Conservation (phyloP, 2,113 vertebrate genomes). For the Microtus oregoni region DNA sequence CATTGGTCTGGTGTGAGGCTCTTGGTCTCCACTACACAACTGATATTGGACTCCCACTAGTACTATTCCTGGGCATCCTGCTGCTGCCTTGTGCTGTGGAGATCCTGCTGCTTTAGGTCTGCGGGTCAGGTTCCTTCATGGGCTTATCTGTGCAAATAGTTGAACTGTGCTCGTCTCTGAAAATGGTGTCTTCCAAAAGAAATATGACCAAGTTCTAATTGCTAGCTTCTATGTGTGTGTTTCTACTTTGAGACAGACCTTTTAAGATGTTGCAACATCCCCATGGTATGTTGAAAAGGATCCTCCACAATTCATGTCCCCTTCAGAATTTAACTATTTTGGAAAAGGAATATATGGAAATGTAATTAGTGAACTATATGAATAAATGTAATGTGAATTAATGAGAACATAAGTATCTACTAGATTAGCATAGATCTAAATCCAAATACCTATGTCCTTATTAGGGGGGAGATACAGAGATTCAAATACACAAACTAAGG, state of each 20-base stretch:
- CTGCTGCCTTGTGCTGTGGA: background rate
- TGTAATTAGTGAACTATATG: background rate
- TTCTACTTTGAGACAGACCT: background rate
- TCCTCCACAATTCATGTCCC: background rate
- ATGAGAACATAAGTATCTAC: background rate
- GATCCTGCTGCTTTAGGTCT: background rate
- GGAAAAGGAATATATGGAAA: background rate
- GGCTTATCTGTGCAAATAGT: background rate
- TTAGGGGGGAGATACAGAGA: background rate
- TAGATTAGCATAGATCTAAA: background rate
- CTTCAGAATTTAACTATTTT: background rate
- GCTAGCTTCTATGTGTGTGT: background rate
- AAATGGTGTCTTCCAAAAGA: background rate
- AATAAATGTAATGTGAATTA: background rate
- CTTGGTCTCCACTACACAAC: background rate
- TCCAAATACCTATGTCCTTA: background rate
- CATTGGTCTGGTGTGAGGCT: background rate
- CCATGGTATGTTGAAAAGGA: background rate
- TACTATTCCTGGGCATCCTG: background rate
- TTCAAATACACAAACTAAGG: background rate
- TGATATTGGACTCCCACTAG: background rate
- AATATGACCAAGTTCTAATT: background rate
- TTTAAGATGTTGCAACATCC: background rate
- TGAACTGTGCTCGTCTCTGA: background rate
- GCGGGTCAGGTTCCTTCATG: background rate